Conservation (phyloP, 1,140 invertebrate genomes). For the Thaumatotibia leucotreta region DNA sequence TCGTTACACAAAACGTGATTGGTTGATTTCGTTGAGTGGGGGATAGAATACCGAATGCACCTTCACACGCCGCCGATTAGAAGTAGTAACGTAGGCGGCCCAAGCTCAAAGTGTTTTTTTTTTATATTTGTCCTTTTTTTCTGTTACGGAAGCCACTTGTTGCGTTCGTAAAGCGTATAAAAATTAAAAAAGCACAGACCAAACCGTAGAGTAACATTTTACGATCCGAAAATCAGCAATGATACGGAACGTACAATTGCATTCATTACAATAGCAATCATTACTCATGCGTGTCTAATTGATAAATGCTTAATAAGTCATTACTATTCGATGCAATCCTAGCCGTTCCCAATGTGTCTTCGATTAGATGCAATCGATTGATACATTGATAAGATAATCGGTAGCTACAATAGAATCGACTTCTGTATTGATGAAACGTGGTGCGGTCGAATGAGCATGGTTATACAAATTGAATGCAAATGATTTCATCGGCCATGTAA, state of each 20-base stretch:
- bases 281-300: slow-evolving; percentile 19
- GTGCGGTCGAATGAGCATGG: not conserved
- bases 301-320: slow-evolving; percentile 15
- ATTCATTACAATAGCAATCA: slow-evolving; percentile 17
- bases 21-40: too few species aligned
- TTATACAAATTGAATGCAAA: not conserved
- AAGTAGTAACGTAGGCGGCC: too few species aligned
- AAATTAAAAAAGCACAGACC: too few species aligned
- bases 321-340: slow-evolving; percentile 3
- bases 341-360: slow-evolving; percentile 19
- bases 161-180: too few species aligned
- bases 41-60: too few species aligned
- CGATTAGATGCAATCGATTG: slow-evolving; percentile 19
- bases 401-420: not conserved
- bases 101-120: too few species aligned
- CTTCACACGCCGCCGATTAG: too few species aligned
- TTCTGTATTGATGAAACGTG: not conserved
- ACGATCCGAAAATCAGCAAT: not conserved
- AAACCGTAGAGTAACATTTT: too few species aligned
- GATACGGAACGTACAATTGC: not conserved
- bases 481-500: too few species aligned
- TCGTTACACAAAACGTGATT: too few species aligned
- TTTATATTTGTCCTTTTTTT: too few species aligned
- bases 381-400: slow-evolving; percentile 16
- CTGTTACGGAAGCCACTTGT: too few species aligned